Evolutionary conservation across 2,113 vertebrate genomes (phyloP).

Genomic region (Tor tambroides): DNA sequence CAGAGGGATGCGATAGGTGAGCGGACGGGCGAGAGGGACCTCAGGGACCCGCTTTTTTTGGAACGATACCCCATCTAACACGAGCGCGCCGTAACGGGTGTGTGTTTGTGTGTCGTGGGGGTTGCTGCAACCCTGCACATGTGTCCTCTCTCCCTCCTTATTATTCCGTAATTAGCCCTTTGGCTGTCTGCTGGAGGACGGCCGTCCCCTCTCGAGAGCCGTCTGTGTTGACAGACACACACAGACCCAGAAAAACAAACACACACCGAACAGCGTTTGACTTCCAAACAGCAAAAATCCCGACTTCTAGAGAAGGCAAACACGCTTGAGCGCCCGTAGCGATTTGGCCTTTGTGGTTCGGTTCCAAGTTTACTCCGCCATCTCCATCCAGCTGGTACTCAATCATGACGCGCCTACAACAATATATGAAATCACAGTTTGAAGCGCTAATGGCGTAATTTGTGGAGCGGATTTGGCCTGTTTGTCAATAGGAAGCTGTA

Average conservation of each 20-base stretch:
- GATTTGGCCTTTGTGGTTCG: slow-evolving; percentile 5
- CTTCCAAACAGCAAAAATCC: slow-evolving; percentile 50
- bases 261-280: slow-evolving; percentile 20
- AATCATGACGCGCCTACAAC: slow-evolving; percentile 33
- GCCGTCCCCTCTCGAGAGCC: slow-evolving; percentile 44
- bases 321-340: slow-evolving; percentile 9
- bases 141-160: slow-evolving; percentile 63
- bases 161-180: slow-evolving; percentile 70
- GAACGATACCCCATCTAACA: slow-evolving; percentile 15
- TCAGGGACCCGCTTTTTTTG: slow-evolving; percentile 42
- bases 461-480: slow-evolving; percentile 29
- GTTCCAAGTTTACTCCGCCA: slow-evolving; percentile 10
- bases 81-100: slow-evolving; percentile 30
- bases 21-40: slow-evolving; percentile 7
- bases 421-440: slow-evolving; percentile 50
- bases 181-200: slow-evolving; percentile 63
- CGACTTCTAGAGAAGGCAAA: slow-evolving; percentile 50
- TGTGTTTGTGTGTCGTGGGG: slow-evolving; percentile 38
- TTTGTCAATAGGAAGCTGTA: slow-evolving; percentile 40
- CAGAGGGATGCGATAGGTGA: slow-evolving; percentile 55
- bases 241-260: slow-evolving; percentile 62
- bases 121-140: slow-evolving; percentile 58
- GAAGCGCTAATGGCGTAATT: slow-evolving; percentile 39
- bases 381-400: slow-evolving; percentile 49
- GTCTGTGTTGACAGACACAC: slow-evolving; percentile 66